Conservation (phyloP, 2,113 vertebrate genomes). For the Hippopotamus amphibius region DNA sequence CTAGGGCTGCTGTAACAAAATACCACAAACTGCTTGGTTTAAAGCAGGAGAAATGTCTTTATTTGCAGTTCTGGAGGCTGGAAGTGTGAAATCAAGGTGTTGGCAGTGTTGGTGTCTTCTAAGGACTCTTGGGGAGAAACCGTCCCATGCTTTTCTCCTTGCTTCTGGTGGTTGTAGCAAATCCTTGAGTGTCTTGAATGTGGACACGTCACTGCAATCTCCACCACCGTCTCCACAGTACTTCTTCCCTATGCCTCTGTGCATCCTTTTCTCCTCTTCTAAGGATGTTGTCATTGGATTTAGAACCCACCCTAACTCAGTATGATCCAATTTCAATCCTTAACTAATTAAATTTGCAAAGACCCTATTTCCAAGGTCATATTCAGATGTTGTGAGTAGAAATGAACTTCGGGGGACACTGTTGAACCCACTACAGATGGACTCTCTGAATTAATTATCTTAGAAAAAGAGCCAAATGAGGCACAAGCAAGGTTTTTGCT, state of each 20-base stretch:
- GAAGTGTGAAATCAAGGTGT: background rate
- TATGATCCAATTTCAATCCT: background rate
- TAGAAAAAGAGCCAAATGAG: background rate
- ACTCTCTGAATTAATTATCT: background rate
- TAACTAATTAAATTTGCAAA: background rate
- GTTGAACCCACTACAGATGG: background rate
- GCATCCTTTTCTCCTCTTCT: background rate
- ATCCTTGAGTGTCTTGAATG: background rate
- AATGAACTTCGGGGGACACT: background rate
- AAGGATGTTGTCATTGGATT: background rate
- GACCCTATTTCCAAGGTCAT: background rate
- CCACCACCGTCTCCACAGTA: background rate
- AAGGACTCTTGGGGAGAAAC: background rate
- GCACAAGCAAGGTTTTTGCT: background rate
- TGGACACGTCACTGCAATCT: background rate
- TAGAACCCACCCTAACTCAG: background rate
- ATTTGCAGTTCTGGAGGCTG: background rate
- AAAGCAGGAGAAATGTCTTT: background rate
- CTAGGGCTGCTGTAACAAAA: background rate
- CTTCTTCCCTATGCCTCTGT: background rate
- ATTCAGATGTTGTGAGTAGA: background rate
- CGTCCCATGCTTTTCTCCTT: accelerated
- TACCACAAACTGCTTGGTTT: background rate
- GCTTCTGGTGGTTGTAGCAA: too few relatives aligned
- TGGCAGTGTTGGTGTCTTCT: background rate